Conservation (phyloP, 2,888 invertebrate genomes). For the Hyles lineata region DNA sequence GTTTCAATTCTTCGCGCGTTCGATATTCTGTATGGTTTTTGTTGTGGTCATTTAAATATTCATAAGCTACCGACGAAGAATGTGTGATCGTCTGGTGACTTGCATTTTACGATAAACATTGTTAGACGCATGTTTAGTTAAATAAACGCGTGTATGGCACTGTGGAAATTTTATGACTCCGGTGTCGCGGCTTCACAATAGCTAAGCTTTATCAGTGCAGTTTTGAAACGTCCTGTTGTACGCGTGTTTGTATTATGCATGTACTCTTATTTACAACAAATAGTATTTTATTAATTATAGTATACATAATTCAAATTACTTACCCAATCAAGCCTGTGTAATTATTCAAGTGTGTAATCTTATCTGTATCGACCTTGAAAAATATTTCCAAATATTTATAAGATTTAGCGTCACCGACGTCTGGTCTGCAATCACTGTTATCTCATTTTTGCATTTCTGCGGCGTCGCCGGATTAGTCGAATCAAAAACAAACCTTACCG, state of each 20-base stretch:
- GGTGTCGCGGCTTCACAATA: constrained; percentile 21
- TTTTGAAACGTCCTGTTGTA: neutral
- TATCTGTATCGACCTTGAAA: constrained; percentile 61
- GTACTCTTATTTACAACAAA: neutral
- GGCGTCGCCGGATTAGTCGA: neutral
- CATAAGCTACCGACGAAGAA: constrained; percentile 22
- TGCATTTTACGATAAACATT: constrained; percentile 49
- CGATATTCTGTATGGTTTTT: neutral
- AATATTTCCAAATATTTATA: constrained; percentile 52
- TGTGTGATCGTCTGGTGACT: constrained; percentile 46
- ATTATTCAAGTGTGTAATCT: constrained; percentile 50
- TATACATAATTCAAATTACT: neutral
- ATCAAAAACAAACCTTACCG: neutral
- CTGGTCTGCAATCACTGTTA: constrained; percentile 19
- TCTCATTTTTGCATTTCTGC: constrained; percentile 1
- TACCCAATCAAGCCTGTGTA: constrained; percentile 36
- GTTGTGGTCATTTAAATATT: constrained; percentile 25
- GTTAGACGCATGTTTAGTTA: constrained; percentile 38
- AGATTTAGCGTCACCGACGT: constrained; percentile 37
- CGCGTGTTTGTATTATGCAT: neutral
- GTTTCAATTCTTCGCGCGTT: neutral
- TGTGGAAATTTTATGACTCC: constrained; percentile 47
- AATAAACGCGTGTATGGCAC: constrained; percentile 41
- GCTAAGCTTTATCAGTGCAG: neutral
- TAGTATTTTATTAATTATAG: neutral